These are phyloP conservation scores for Syritta pipiens DNA, from an alignment of 2,888 invertebrate genomes.

Conservation along the genomic window DNA sequence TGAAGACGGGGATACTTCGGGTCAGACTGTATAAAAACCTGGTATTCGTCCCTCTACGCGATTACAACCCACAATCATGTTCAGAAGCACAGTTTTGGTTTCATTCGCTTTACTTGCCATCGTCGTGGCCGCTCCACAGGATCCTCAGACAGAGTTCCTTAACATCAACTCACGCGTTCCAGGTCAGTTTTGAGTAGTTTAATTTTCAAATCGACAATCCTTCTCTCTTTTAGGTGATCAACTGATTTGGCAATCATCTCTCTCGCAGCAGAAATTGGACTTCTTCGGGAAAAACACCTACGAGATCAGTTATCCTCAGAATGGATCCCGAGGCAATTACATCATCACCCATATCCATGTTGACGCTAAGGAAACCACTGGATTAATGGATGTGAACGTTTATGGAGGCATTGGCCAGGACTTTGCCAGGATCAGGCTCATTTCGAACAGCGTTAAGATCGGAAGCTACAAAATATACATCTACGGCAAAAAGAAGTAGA, in stretches of 20 bases:
- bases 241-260: conserved; percentile 29
- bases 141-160: neutral
- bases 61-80: conserved; percentile 2
- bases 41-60: neutral
- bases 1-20: no score
- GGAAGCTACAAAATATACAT: conserved; percentile 14
- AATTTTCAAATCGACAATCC: neutral
- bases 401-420: conserved; percentile 30
- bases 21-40: no score
- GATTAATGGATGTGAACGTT: neutral
- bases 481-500: conserved; percentile 49
- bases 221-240: conserved; percentile 20
- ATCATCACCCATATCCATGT: conserved; percentile 42
- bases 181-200: conserved; percentile 6
- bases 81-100: neutral
- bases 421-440: conserved; percentile 18
- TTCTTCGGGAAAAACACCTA: conserved; percentile 8
- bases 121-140: conserved; percentile 16
- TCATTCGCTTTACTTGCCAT: conserved; percentile 2
- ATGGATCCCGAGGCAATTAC: conserved; percentile 8
- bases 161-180: conserved; percentile 22
- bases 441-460: conserved; percentile 24
- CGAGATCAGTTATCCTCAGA: conserved; percentile 26
- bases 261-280: conserved; percentile 13
- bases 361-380: conserved; percentile 26